A percentile compares a stretch with the other conserved stretches of the same genome.
Evolutionary conservation across 2,113 vertebrate genomes (phyloP).

Genomic region (Callithrix jacchus): DNA sequence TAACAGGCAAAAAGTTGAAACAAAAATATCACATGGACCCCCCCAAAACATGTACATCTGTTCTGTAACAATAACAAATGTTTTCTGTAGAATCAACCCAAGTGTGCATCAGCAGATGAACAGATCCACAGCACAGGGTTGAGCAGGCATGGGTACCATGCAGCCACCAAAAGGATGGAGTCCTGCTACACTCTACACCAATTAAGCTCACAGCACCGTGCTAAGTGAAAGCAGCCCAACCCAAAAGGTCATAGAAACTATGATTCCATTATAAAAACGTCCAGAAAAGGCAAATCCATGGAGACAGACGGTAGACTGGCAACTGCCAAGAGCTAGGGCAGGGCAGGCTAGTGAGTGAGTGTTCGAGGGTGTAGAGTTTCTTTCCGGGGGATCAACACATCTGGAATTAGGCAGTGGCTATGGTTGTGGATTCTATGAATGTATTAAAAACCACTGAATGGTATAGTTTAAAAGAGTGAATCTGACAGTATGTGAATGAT

Average conservation of each 20-base stretch:
- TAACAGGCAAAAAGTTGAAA: fast-evolving
- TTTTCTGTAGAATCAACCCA: background rate
- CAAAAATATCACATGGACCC: background rate
- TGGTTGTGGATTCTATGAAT: background rate
- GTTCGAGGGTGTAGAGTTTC: fast-evolving
- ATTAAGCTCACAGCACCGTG: fast-evolving
- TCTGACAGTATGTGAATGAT: fast-evolving
- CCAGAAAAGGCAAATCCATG: too few relatives aligned
- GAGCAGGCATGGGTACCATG: fast-evolving
- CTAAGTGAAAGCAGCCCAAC: fast-evolving
- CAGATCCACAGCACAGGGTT: fast-evolving
- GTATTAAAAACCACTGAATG: background rate
- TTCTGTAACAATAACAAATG: background rate
- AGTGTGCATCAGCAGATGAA: fast-evolving
- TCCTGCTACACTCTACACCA: fast-evolving
- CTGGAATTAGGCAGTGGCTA: background rate
- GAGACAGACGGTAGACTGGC: background rate
- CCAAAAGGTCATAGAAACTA: fast-evolving
- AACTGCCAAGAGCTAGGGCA: background rate
- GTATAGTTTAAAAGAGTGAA: background rate
- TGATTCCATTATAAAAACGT: fast-evolving
- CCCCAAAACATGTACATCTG: background rate
- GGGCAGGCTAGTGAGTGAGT: background rate
- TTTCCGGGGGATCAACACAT: background rate
- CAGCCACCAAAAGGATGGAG: fast-evolving